Evolutionary conservation across 2,888 invertebrate species (phyloP), one percentile per base, ranked within the genome.

Genomic region (Philereme transversata): DNA sequence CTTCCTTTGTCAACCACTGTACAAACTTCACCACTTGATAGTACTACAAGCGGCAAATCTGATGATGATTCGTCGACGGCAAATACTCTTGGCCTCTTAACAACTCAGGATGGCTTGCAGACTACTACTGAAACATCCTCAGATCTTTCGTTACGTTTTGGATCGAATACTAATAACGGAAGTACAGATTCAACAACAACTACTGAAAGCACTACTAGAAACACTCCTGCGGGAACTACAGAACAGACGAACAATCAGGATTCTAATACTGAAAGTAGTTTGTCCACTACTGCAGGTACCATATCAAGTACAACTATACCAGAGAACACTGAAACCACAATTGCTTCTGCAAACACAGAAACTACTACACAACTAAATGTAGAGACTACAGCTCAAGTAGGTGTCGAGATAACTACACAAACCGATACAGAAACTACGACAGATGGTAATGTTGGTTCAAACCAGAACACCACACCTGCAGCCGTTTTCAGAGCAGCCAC

Each of bases 381-480:
- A 60, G 78, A 76, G 67, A 75, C 74, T 11, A 74, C 78, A 36
- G 81, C 73, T 51, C 72, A 75, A 57, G 65, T 67, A 54, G 70
- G 69, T 51, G 74, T 65, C 57, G 79, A 81, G 71, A 78, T 79
- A 48, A 82, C 80, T 41, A 81, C 78, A 64, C 75, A 73, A 68
- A 55, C 65, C 51, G 65, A 71, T 64, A 60, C 43, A 49, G 83
- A 82, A 70, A 68, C 73, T 8, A 77, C 76, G 50, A 79, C 77
- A 60, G 54, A 50, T 46, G 44, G 72, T 65, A 71, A 73, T 67
- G 70, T 71, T 57, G 77, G 76, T 71, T 70, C 66, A 46, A 75
- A 78, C 72, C 76, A 72, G 72, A 75, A 77, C 69, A 81, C 79
- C 71, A 78, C 81, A 69, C 69, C 74, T 68, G 73, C 73, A 72